Evolutionary conservation across 2,888 invertebrate genomes (phyloP), one percentile per base, ranked within the genome.

Genomic region (Cepaea hortensis): DNA sequence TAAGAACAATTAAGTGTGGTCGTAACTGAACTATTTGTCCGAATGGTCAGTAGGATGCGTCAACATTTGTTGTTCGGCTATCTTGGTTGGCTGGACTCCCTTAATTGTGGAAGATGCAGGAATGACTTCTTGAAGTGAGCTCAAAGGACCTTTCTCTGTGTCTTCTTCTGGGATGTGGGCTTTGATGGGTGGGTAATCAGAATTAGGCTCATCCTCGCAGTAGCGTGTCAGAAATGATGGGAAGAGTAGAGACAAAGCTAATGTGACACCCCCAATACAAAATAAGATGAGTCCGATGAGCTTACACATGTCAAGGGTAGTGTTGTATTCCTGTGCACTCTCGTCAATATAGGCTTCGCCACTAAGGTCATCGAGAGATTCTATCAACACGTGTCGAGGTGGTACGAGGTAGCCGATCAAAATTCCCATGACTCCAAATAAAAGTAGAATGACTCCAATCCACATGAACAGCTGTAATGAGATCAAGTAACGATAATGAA

Each of bases 351-450:
- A 91, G 70, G 84, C 87, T 62, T 85, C 82, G 1, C 90, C 91
- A 46, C 88, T 87, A 2, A 23, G 62, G 65, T 68, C 68, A 61
- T 70, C 72, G 50, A 70, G 15, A 2, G 83, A 83, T 55, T 35
- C 65, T 61, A 87, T 85, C 50, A 87, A 50, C 20, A 87, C 85
- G 62, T 87, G 85, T 20, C 87, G 87, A 87, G 93, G 93, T 1
- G 95, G 95, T 76, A 95, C 94, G 11, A 95, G 92, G 89, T 95
- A 95, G 65, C 95, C 95, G 20, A 95, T 94, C 15, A 95, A 92
- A 62, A 95, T 94, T n/a, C 95, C 94, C 65, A 95, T 92, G 50
- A 95, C 93, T 6, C 95, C 95, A 81, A 95, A 93, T 6, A 95
- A 89, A 77, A 95, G 92, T 81, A 95, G 91, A 88, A 94, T 94